Evolutionary conservation across 2,113 vertebrate species (phyloP).

Genomic region (Coptodon rendalli): DNA sequence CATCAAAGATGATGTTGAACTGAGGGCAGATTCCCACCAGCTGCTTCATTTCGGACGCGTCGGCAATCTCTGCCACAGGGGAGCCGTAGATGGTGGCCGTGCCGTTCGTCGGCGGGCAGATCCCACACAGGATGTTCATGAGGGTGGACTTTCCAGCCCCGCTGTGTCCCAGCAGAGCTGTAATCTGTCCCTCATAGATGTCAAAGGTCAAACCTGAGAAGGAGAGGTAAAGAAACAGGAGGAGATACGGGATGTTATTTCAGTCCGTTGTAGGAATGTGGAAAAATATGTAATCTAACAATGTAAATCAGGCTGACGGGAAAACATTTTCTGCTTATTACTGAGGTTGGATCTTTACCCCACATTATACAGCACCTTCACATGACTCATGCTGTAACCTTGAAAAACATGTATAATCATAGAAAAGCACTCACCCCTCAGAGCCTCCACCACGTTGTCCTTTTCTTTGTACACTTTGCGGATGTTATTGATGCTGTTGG

Average conservation of each 20-base stretch:
- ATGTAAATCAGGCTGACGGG: not conserved
- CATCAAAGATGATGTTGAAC: constrained; percentile 92
- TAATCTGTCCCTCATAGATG: constrained; percentile 97
- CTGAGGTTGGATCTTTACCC: not conserved
- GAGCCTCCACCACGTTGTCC: constrained; percentile 82
- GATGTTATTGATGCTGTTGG: constrained; percentile 87
- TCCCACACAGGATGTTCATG: constrained; percentile 94
- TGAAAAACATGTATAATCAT: not conserved
- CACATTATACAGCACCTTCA: not conserved
- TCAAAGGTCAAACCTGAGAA: constrained; percentile 86
- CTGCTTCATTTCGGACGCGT: constrained; percentile 84
- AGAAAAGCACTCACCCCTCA: constrained; percentile 76
- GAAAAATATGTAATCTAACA: not conserved
- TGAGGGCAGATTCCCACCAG: constrained; percentile 94
- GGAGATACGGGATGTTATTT: not conserved
- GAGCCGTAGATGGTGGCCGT: constrained; percentile 88
- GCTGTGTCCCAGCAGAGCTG: constrained; percentile 92
- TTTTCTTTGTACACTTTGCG: constrained; percentile 88
- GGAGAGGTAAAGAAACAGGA: not conserved
- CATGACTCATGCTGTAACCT: fast-evolving
- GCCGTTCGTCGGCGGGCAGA: constrained; percentile 83
- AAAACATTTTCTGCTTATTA: not conserved
- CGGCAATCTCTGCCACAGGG: constrained; percentile 84
- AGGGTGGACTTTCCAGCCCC: constrained; percentile 94
- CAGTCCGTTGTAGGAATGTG: not conserved